Base-by-base conservation (phyloP, 1,140 invertebrate species). In the Drosophila takahashii region DNA sequence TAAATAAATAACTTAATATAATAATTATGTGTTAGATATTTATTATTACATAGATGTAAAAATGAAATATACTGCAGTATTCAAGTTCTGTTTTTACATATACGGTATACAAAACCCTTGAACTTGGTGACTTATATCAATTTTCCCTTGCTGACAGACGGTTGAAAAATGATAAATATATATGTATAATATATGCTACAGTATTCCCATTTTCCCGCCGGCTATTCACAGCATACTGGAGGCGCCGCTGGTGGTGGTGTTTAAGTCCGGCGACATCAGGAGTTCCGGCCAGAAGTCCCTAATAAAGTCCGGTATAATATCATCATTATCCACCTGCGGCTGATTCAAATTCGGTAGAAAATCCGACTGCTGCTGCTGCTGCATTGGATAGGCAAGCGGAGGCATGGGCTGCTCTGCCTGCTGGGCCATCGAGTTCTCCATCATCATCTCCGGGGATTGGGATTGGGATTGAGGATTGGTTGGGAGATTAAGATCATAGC, bases 41-140 rank as follows among this genome's bases (percentile, higher is more conserved):
- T 48, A 48, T 27, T 48, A 15, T 9, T 15, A 48, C 22, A 48
- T 15, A 27, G 45, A 27, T 48, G 45, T 22, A 8, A 48, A 48
- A 48, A 48, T 48, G 4, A 29, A 26, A 29, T 48, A 9, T 44
- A 11, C 41, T 44, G n/a, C 41, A 10, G 41, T 44, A 18, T 4
- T 22, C 41, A 15, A 22, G 8, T 16, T 41, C 39, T 22, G 15
- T 44, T 15, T 39, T n/a, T 41, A 22, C 9, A 4, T n/a, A 0
- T 44, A 44, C 16, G 22, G 18, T 18, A n/a, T 22, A 44, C 16
- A 44, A 10, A 44, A 15, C 39, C 9, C 41, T 4, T 8, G 22
- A 5, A 41, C 16, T 41, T 0, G 15, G 15, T 9, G 41, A 37
- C 15, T 44, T 0, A 9, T 15, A 48, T 8, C 26, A 48, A 48